phyloP scores from a whole-genome alignment of 2,888 invertebrate species.

The Heliothis peltigera region DNA sequence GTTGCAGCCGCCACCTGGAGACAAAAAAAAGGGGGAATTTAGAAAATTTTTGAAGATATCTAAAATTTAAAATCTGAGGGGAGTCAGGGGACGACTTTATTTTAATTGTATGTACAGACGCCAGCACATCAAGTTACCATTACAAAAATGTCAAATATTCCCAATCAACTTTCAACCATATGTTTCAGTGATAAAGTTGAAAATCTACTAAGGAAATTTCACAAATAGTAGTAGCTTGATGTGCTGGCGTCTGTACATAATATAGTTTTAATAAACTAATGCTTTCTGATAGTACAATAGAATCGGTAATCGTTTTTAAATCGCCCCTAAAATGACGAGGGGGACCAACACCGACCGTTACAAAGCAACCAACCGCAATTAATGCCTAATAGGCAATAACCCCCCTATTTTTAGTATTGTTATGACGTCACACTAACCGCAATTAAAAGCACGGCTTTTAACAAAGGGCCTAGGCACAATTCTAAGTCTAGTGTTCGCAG shows the following conservation, averaged over 20 bases:
- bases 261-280: too few relatives aligned
- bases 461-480: slow-evolving; percentile 55
- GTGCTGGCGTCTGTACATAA: too few relatives aligned
- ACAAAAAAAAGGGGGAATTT: background rate
- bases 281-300: background rate
- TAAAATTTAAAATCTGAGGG: too few relatives aligned
- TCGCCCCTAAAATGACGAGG: background rate
- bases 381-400: slow-evolving; percentile 5
- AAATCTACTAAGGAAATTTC: too few relatives aligned
- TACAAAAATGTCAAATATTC: too few relatives aligned
- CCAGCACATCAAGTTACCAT: too few relatives aligned
- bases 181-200: too few relatives aligned
- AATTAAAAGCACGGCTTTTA: slow-evolving; percentile 39
- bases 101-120: too few relatives aligned
- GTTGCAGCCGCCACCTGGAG: slow-evolving; percentile 91
- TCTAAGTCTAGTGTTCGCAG: slow-evolving; percentile 47
- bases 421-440: slow-evolving; percentile 12
- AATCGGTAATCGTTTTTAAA: slow-evolving; percentile 9
- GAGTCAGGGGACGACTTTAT: too few relatives aligned
- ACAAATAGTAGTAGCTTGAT: too few relatives aligned
- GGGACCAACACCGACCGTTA: background rate
- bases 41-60: background rate
- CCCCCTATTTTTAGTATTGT: slow-evolving; percentile 26
- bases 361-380: background rate
- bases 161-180: too few relatives aligned